Evolutionary conservation across 2,113 vertebrate genomes (phyloP).

Genomic region (Sylvilagus bachmani): DNA sequence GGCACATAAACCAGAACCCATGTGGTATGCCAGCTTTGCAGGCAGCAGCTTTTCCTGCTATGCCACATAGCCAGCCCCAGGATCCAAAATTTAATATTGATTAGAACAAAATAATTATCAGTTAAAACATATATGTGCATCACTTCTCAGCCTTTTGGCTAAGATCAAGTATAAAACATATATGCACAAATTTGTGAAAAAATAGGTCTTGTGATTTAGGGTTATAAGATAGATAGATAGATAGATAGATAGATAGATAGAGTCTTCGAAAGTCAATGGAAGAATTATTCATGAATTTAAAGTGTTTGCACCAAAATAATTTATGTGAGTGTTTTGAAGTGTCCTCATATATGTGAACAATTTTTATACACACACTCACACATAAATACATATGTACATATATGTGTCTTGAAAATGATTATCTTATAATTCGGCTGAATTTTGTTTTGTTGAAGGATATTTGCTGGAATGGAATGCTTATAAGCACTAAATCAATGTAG

Average conservation of each 20-base stretch:
- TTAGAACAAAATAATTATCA: not conserved
- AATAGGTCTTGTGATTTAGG: not conserved
- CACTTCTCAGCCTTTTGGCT: not conserved
- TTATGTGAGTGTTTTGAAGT: no score
- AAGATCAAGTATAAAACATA: not conserved
- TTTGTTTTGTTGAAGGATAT: not conserved
- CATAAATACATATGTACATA: not conserved
- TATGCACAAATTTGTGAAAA: not conserved
- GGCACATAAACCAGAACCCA: no score
- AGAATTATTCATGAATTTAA: no score
- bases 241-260: not conserved
- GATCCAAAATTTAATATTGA: conserved; percentile 23
- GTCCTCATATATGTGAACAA: no score
- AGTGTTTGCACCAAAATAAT: no score
- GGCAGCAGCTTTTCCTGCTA: no score
- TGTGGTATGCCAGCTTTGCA: no score
- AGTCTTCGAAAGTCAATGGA: no score
- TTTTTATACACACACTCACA: not conserved
- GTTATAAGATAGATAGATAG: not conserved
- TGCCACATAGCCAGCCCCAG: no score
- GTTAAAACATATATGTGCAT: not conserved
- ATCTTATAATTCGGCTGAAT: not conserved
- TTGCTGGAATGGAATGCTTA: not conserved
- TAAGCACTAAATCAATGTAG: not conserved
- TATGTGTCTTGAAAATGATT: not conserved